Evolutionary conservation across 2,888 invertebrate species (phyloP), one percentile per base, ranked within the genome.

Genomic region (Meiosimyza decipiens): DNA sequence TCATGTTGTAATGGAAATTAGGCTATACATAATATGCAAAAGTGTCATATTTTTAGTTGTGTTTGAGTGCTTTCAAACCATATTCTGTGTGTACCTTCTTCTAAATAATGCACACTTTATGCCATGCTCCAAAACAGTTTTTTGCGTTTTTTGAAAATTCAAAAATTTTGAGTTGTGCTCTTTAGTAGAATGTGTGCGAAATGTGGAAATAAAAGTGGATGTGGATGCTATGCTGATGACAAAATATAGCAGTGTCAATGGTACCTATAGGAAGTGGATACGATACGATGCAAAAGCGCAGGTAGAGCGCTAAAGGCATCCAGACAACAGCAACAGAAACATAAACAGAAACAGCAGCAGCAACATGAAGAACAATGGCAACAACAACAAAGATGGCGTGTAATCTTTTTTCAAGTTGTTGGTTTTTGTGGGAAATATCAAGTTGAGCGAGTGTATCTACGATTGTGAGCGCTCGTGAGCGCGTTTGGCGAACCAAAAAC

Each of bases 341-440:
- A 51, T 2, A 57, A 47, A 59, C 6, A 52, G 4, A 33, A 67
- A 47, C 55, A 18, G 18, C 18, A 18, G 40, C 47, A 67, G 18
- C 18, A 69, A 51, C 59, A 68, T 49, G 0, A 18, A 22, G n/a
- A 33, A 49, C 13, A 7, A 54, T 55, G 18, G 55, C 67, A 33
- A 16, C 13, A 33, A 16, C 13, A 7, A 54, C 49, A 18, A 47
- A 55, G 55, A 55, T 67, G 40, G 69, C 18, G 47, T 60, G 69
- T 69, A 69, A 69, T 69, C 60, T 69, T 60, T 68, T 59, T 67
- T 54, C 60, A 52, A 60, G 52, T 69, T 62, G 69, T 69, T 60
- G 60, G 33, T 33, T 69, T 51, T 50, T 52, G 51, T 60, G 67
- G 47, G 57, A 66, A 66, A 57, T 49, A 40, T 57, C 13, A 4